Evolutionary conservation across 2,888 invertebrate species (phyloP).

Genomic region (Lepidonotus clava): DNA sequence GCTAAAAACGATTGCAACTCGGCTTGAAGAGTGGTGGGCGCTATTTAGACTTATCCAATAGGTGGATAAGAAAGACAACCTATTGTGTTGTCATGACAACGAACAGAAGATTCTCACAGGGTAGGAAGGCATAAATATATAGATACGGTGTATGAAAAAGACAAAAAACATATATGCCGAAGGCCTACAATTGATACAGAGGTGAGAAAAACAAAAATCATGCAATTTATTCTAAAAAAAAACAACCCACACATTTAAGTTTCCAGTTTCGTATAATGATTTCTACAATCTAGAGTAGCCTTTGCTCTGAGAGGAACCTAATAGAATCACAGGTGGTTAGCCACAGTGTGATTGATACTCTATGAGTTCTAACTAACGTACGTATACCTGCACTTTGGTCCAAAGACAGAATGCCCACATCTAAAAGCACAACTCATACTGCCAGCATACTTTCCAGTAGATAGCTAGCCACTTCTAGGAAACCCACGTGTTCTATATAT

Average conservation of each 20-base stretch:
- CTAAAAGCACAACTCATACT: conserved; percentile 42
- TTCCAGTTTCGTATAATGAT: neutral
- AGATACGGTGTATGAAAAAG: neutral
- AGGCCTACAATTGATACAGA: conserved; percentile 25
- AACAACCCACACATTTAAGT: conserved; percentile 18
- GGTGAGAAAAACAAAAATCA: neutral
- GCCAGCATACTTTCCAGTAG: neutral
- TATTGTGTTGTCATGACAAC: conserved; percentile 6
- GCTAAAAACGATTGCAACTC: no score
- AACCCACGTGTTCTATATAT: neutral
- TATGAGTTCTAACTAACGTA: neutral
- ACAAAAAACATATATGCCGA: neutral
- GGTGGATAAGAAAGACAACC: neutral
- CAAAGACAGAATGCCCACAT: neutral
- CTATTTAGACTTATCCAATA: no score
- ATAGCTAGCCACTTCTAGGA: neutral
- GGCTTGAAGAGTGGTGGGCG: no score
- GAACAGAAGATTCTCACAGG: neutral
- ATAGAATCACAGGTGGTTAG: neutral
- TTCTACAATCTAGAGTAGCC: neutral
- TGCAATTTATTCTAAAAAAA: neutral
- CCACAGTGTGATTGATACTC: neutral
- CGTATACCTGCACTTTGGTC: conserved; percentile 17
- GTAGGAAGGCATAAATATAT: conserved; percentile 18
- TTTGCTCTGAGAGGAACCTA: neutral